phyloP scores from a whole-genome alignment of 1,140 invertebrate genomes.

The Caenorhabditis remanei region DNA sequence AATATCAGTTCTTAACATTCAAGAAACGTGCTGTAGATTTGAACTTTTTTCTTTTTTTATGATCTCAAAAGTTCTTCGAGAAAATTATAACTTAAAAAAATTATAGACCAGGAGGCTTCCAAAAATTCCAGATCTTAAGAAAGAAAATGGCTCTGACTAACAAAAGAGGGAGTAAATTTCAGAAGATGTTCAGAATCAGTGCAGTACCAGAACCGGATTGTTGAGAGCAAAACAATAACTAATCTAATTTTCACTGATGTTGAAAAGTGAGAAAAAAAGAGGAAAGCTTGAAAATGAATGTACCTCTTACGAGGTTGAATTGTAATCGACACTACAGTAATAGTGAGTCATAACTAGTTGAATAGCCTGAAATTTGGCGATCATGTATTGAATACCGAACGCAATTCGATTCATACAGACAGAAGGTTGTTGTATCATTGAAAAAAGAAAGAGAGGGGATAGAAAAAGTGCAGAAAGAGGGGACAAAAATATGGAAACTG shows the following conservation, averaged over 20 bases:
- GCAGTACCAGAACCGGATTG: too few species aligned
- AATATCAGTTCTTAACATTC: background rate
- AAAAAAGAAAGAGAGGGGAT: background rate
- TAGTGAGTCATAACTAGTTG: slow-evolving; percentile 1
- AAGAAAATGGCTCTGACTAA: background rate
- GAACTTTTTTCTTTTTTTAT: too few species aligned
- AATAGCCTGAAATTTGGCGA: slow-evolving; percentile 46
- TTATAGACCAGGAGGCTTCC: too few species aligned
- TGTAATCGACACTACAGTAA: background rate
- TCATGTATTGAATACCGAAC: slow-evolving; percentile 24
- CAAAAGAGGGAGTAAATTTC: background rate
- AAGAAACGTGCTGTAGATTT: too few species aligned
- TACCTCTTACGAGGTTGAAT: slow-evolving; percentile 4
- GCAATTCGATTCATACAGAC: background rate
- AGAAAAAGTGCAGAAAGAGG: background rate
- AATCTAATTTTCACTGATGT: background rate
- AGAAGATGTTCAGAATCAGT: too few species aligned
- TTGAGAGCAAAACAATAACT: too few species aligned
- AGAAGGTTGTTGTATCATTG: background rate
- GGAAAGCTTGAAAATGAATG: slow-evolving; percentile 23
- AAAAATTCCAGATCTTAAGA: too few species aligned
- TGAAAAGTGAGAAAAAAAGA: background rate
- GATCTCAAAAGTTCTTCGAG: too few species aligned
- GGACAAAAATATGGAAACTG: background rate
- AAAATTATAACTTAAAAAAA: too few species aligned